Base-by-base conservation (phyloP, 1,140 invertebrate species). In the Adelges cooleyi region DNA sequence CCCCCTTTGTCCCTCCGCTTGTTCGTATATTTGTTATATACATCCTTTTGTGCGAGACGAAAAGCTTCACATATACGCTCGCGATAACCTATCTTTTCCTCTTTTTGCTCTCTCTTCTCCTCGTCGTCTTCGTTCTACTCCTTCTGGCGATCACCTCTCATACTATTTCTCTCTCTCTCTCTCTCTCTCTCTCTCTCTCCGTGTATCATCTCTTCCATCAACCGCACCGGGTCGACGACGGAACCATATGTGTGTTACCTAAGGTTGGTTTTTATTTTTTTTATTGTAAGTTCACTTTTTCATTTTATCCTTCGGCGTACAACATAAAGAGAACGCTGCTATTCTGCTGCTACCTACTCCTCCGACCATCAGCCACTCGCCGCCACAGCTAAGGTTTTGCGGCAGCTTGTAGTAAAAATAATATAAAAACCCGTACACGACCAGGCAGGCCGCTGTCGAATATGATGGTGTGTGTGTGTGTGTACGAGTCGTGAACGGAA, bases 241-340 rank as follows among this genome's bases (percentile, higher is more conserved):
- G 11, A 6, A 33, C 11, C 29, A 33, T 33, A 33, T 33, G 52
- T 15, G 33, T 38, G 29, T 38, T 53, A 56, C 53, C 53, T 56
- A 17, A 59, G 53, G 29, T 33, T 33, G 23, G 53, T 44, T 59
- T 27, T 59, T 42, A 3, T 52, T 52, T 27, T 13, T 18, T 49
- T 59, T 59, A 59, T 59, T 44, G 40, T 23, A 18, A 59, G 54
- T 59, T 59, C 54, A 23, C 54, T 59, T 59, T 59, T 59, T 59
- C 54, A 59, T 59, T 59, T 59, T 59, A 59, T 59, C 44, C 54
- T 40, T 40, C 23, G 40, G 23, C 15, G 29, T 33, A 42, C 44
- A 59, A 59, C 54, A 46, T 59, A 59, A 59, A 59, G 44, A 59
- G 54, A 23, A 59, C 40, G 15, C 38, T 11, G 40, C 44, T 56